Evolutionary conservation across 1,140 invertebrate species (phyloP).

Genomic region (Drosophila oshimai): DNA sequence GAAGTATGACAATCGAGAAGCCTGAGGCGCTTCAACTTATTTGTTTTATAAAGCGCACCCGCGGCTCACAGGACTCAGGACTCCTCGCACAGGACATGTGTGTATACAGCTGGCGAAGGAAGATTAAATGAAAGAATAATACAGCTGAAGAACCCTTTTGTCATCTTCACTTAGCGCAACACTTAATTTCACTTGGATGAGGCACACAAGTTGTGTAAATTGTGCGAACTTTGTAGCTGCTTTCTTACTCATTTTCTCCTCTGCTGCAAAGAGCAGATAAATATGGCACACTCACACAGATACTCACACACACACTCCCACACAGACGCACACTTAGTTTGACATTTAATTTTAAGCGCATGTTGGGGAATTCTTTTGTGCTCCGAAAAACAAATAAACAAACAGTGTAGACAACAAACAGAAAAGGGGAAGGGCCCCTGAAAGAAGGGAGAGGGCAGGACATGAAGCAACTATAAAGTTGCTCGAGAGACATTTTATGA

Average conservation of each 20-base stretch:
- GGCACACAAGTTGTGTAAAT: conserved; percentile 76
- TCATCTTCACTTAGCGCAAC: conserved; percentile 80
- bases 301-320: conserved; percentile 35
- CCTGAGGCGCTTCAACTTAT: conserved; percentile 66
- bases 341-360: conserved; percentile 82
- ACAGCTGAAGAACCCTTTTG: conserved; percentile 79
- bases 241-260: conserved; percentile 24
- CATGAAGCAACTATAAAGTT: conserved; percentile 76
- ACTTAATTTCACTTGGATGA: conserved; percentile 77
- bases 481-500: conserved; percentile 78
- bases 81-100: not conserved
- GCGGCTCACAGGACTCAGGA: conserved; percentile 39
- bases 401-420: conserved; percentile 63
- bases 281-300: conserved; percentile 60
- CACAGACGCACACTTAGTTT: conserved; percentile 42
- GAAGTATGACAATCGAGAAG: conserved; percentile 66
- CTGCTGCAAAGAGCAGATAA: conserved; percentile 56
- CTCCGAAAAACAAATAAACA: conserved; percentile 77
- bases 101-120: conserved; percentile 38
- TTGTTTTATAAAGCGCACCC: conserved; percentile 77
- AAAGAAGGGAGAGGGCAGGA: not conserved
- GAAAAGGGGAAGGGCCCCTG: not conserved
- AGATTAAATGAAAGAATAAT: conserved; percentile 80
- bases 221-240: conserved; percentile 73
- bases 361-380: conserved; percentile 81